phyloP scores from a whole-genome alignment of 2,888 invertebrate species.

The Polyommatus iphigenia region DNA sequence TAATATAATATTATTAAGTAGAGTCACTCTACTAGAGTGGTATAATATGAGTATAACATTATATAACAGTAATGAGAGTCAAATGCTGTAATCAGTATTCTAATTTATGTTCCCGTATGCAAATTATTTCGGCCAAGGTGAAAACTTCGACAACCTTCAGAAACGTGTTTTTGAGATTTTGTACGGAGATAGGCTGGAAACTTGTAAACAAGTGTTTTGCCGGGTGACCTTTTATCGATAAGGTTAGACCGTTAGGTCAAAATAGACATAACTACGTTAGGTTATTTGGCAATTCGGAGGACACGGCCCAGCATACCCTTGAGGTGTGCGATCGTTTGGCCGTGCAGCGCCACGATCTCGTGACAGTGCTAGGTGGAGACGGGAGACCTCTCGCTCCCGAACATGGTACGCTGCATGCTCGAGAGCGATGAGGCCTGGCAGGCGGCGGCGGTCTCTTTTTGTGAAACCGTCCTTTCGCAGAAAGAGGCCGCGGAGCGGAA shows the following conservation, averaged over 20 bases:
- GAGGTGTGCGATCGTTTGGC: too few species aligned
- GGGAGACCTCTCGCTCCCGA: too few species aligned
- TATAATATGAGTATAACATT: neutral
- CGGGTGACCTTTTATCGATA: neutral
- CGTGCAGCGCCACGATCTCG: too few species aligned
- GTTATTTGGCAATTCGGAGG: too few species aligned
- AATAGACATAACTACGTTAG: too few species aligned
- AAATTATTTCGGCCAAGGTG: constrained; percentile 38
- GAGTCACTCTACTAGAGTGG: neutral
- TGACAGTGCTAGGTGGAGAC: too few species aligned
- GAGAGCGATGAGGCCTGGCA: too few species aligned
- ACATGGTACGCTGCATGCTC: too few species aligned
- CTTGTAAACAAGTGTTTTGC: constrained; percentile 1
- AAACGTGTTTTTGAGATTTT: constrained; percentile 16
- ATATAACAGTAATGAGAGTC: constrained; percentile 1
- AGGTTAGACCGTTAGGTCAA: neutral
- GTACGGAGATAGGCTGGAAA: constrained; percentile 35
- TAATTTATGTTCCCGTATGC: constrained; percentile 33
- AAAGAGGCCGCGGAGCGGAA: neutral
- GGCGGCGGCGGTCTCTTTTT: too few species aligned
- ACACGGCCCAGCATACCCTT: too few species aligned
- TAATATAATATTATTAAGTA: too few species aligned
- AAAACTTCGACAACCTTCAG: constrained; percentile 16
- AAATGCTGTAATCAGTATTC: constrained; percentile 18
- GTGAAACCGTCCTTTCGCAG: too few species aligned